A percentile compares a stretch with the other conserved stretches of the same genome.
Conservation (phyloP, 2,797 vertebrate species). For the Helarctos malayanus region DNA sequence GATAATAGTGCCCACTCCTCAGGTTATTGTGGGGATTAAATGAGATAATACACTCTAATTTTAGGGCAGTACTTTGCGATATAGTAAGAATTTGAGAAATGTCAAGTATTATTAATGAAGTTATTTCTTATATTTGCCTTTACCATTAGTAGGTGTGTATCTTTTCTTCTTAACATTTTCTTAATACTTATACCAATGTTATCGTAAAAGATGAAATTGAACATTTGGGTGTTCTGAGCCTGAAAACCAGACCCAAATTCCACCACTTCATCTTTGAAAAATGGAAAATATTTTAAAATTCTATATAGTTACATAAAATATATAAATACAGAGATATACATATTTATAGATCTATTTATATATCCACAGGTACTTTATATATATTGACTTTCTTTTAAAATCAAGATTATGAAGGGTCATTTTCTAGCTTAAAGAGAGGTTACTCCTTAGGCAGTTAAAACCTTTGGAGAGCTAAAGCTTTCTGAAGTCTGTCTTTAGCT, state of each 20-base stretch:
- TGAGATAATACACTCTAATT: conserved; percentile 41
- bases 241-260: not conserved
- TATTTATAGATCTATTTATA: not conserved
- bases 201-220: not conserved
- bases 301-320: not conserved
- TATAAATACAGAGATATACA: not conserved
- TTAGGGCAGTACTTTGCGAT: not conserved
- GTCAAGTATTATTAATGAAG: not conserved
- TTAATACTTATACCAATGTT: conserved; percentile 1
- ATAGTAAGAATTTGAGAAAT: conserved; percentile 33
- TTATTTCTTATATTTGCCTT: conserved; percentile 25
- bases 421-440: conserved; percentile 7
- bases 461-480: not conserved
- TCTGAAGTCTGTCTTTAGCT: not conserved
- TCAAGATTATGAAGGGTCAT: not conserved
- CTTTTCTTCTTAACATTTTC: not conserved
- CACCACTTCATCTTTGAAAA: not conserved
- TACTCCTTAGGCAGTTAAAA: not conserved
- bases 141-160: not conserved
- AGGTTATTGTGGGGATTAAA: conserved; percentile 11
- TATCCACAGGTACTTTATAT: not conserved
- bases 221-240: not conserved
- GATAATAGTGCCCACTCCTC: not conserved
- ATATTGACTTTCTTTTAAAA: not conserved
- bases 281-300: conserved; percentile 43